Conservation (phyloP, 2,797 vertebrate genomes). For the Falco berigora region DNA sequence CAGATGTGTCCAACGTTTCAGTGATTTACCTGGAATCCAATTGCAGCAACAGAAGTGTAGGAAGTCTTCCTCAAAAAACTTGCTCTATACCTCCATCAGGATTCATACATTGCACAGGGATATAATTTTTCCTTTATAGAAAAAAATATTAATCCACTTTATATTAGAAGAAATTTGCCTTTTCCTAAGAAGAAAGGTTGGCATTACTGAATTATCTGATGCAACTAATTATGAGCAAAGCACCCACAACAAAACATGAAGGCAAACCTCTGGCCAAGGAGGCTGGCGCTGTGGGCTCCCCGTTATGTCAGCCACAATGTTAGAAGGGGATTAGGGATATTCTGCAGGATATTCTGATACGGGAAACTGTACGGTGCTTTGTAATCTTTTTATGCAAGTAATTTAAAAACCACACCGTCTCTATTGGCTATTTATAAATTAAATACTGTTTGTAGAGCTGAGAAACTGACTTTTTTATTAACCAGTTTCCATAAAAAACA, state of each 20-base stretch:
- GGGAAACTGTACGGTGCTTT: not conserved
- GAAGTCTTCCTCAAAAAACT: not conserved
- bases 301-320: not conserved
- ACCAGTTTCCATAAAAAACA: not conserved
- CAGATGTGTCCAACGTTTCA: not conserved
- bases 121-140: not conserved
- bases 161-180: not conserved
- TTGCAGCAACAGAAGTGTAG: not conserved
- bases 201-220: not conserved
- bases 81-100: not conserved
- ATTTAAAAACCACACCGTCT: not conserved
- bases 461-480: not conserved
- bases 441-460: not conserved
- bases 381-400: not conserved
- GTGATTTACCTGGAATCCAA: not conserved
- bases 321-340: not conserved
- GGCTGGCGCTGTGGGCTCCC: not conserved
- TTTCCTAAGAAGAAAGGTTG: not conserved
- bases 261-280: not conserved
- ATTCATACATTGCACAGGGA: not conserved
- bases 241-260: not conserved
- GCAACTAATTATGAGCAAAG: not conserved
- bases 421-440: not conserved
- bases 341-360: not conserved
- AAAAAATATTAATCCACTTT: not conserved